These are phyloP conservation scores for Xenopus borealis DNA, from an alignment of 2,113 vertebrate genomes.

Conservation along the genomic window DNA sequence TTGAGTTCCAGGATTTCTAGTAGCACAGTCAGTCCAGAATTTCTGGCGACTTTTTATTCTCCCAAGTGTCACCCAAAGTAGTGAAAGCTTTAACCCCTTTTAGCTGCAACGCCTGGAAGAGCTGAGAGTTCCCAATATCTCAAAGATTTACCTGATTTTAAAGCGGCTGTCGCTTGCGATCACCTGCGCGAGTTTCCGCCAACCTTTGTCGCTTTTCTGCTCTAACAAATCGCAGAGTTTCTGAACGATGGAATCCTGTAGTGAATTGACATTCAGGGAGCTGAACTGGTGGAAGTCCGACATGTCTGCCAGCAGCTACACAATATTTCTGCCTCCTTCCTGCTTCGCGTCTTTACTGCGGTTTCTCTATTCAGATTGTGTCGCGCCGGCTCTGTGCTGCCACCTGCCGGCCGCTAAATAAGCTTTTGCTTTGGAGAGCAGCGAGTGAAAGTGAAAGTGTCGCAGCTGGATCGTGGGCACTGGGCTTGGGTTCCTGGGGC, in stretches of 20 bases:
- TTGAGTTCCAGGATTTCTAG: no score
- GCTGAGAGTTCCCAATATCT: no score
- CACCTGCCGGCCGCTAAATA: conserved; percentile 14
- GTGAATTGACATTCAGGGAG: conserved; percentile 49
- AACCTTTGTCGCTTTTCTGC: conserved; percentile 63
- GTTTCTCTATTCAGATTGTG: neutral
- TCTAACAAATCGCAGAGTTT: conserved; percentile 69
- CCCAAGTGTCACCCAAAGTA: no score
- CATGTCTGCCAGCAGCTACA: conserved; percentile 12
- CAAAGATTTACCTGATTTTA: conserved; percentile 23
- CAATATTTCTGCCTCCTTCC: conserved; percentile 31
- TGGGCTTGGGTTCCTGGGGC: no score
- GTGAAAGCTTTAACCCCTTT: no score
- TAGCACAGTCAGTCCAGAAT: no score
- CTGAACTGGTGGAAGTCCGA: conserved; percentile 21
- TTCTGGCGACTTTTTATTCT: no score
- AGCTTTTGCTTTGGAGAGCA: neutral
- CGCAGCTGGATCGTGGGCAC: no score
- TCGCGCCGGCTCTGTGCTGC: neutral
- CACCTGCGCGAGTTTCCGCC: conserved; percentile 70
- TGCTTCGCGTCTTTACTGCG: neutral
- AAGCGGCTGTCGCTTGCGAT: conserved; percentile 59
- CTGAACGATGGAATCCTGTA: conserved; percentile 61
- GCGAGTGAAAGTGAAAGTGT: conserved; percentile 25
- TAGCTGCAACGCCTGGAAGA: no score